These are phyloP conservation scores for Carcina quercana DNA, from an alignment of 2,888 invertebrate genomes.

Conservation along the genomic window DNA sequence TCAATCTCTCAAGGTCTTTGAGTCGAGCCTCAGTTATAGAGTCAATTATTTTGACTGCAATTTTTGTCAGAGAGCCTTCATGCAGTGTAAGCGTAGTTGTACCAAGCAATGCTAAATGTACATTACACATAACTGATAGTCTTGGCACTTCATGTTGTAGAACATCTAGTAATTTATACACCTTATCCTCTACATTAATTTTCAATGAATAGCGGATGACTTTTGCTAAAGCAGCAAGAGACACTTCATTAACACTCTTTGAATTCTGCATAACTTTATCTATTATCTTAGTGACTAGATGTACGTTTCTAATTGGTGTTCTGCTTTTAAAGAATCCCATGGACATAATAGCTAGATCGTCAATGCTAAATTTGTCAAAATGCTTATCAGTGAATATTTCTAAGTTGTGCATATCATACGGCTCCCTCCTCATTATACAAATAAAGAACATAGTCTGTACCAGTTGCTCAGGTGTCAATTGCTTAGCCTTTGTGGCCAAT, in stretches of 20 bases:
- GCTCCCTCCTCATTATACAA: conserved; percentile 72
- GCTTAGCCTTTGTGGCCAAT: conserved; percentile 71
- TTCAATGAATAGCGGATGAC: conserved; percentile 74
- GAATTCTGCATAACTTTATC: conserved; percentile 63
- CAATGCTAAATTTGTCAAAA: conserved; percentile 72
- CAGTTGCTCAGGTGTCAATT: conserved; percentile 75
- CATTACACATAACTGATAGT: conserved; percentile 75
- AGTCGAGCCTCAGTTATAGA: conserved; percentile 69
- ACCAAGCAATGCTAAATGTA: conserved; percentile 79
- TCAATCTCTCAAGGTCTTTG: conserved; percentile 84
- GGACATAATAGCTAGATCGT: conserved; percentile 81
- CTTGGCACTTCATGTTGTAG: conserved; percentile 72
- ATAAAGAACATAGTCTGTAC: conserved; percentile 80
- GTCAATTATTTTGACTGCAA: conserved; percentile 66
- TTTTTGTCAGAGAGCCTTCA: conserved; percentile 41
- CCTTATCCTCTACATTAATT: conserved; percentile 48
- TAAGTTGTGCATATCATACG: conserved; percentile 77
- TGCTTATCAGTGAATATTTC: conserved; percentile 71
- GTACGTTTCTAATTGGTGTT: conserved; percentile 72
- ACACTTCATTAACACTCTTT: conserved; percentile 75
- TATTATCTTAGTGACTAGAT: conserved; percentile 67
- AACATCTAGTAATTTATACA: conserved; percentile 67
- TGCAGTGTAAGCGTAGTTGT: conserved; percentile 59
- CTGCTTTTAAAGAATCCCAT: conserved; percentile 87
- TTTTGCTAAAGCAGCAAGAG: conserved; percentile 79